phyloP scores from a whole-genome alignment of 2,888 invertebrate genomes.

The Meghimatium bilineatum region DNA sequence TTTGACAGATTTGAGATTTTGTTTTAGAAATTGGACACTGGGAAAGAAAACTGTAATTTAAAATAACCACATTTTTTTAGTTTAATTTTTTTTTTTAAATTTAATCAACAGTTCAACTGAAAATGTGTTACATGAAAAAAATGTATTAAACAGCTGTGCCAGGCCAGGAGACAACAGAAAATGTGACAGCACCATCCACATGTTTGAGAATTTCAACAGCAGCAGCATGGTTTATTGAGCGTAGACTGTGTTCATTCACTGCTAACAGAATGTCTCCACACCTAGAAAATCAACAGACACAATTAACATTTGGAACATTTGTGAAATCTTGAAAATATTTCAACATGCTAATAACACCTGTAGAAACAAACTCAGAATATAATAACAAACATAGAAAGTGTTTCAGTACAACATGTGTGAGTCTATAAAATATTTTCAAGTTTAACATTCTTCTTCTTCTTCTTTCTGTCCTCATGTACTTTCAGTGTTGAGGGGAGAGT shows the following conservation, averaged over 20 bases:
- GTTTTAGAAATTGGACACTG: too few relatives aligned
- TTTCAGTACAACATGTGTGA: too few relatives aligned
- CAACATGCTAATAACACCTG: not conserved
- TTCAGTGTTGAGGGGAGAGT: too few relatives aligned
- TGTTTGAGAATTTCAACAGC: constrained; percentile 78
- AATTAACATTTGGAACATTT: too few relatives aligned
- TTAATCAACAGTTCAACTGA: not conserved
- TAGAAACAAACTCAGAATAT: not conserved
- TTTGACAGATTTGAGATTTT: too few relatives aligned
- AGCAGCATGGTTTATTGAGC: constrained; percentile 76
- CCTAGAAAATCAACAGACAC: constrained; percentile 58
- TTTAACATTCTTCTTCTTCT: too few relatives aligned
- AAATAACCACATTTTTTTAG: not conserved
- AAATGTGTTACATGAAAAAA: not conserved
- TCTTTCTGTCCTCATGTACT: too few relatives aligned
- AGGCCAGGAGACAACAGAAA: constrained; percentile 79
- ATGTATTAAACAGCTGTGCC: constrained; percentile 75
- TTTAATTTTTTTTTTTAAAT: too few relatives aligned
- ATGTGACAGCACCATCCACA: constrained; percentile 75
- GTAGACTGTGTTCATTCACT: constrained; percentile 77
- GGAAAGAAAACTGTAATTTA: not conserved
- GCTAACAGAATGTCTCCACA: constrained; percentile 79
- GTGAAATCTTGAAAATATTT: not conserved
- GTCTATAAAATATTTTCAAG: too few relatives aligned
- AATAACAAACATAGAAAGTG: not conserved